Evolutionary conservation across 2,113 vertebrate species (phyloP), one percentile per base, ranked within the genome.

Genomic region (Taxidea taxus): DNA sequence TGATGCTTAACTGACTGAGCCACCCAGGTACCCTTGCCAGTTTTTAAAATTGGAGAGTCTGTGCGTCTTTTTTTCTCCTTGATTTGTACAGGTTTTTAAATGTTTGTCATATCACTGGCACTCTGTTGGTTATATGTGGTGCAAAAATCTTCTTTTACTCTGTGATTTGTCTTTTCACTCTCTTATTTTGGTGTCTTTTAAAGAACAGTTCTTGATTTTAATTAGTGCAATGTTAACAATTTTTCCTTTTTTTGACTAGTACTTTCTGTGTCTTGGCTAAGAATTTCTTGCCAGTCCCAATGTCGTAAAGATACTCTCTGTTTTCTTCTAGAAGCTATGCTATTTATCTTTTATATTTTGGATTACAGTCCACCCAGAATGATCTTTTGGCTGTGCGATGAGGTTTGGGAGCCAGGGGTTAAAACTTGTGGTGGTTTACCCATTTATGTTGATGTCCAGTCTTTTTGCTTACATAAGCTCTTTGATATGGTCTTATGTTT

Each of bases 201-300:
- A 94, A 62, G 72, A 83, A 83, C 29, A 77, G 49, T 68, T 89
- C 47, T 90, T 96, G 39, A 87, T 92, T 66, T 74, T 82, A 74
- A 78, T 74, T 72, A 47, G 37, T 9, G 75, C 25, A 62, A 13
- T 78, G 60, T 87, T 88, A 87, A 66, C 12, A 42, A 6, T 12
- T 82, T 62, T 88, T 80, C 27, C 60, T 54, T n/a, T 54, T n/a
- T 86, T 86, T 72, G 25, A 80, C 34, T 85, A 56, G 47, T 15
- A 34, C n/a, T 87, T 37, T 81, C 54, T 70, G 16, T 77, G 31
- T 85, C 23, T 80, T 89, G 16, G 44, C 13, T 92, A 23, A 54
- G 44, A 14, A 44, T 51, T 86, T 64, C 83, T 84, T 91, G 51
- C 54, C 37, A 78, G 4, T 51, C 60, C 8, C 27, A 49, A 34